These are phyloP conservation scores for Anguilla japonica DNA, from an alignment of 2,113 vertebrate species.

Conservation along the genomic window DNA sequence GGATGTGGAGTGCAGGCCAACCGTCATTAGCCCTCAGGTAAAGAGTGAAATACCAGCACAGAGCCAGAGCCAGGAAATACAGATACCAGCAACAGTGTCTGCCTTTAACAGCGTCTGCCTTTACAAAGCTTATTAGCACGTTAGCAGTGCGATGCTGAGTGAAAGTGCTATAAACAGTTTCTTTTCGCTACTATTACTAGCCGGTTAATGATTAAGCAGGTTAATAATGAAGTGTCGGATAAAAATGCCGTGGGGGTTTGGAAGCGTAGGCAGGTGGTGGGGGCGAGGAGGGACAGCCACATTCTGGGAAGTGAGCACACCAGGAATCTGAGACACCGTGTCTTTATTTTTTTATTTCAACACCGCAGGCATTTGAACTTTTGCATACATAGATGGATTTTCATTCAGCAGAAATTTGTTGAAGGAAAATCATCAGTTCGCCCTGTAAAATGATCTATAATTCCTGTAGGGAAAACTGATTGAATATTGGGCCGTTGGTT, in stretches of 20 bases:
- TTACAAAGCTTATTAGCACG: not conserved
- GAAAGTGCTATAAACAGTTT: not conserved
- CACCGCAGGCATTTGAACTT: slow-evolving; percentile 50
- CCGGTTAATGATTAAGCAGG: not conserved
- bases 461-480: slow-evolving; percentile 37
- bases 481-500: slow-evolving; percentile 66
- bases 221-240: not conserved
- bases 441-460: not conserved
- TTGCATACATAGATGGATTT: slow-evolving; percentile 45
- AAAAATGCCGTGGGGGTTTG: slow-evolving; percentile 25
- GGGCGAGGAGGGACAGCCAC: slow-evolving; percentile 47
- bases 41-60: slow-evolving; percentile 29
- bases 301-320: slow-evolving; percentile 58
- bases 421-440: not conserved
- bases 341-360: slow-evolving; percentile 42
- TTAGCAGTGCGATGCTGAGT: not conserved
- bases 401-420: slow-evolving; percentile 34
- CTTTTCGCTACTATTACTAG: not conserved
- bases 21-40: slow-evolving; percentile 65
- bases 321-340: slow-evolving; percentile 40
- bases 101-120: not conserved
- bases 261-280: slow-evolving; percentile 6
- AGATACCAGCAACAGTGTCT: not conserved
- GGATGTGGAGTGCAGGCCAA: slow-evolving; percentile 53
- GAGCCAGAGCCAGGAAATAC: not conserved